A percentile compares a stretch with the other conserved stretches of the same genome.
These are phyloP conservation scores for Araneus ventricosus DNA, from an alignment of 1,140 invertebrate species.

Conservation along the genomic window DNA sequence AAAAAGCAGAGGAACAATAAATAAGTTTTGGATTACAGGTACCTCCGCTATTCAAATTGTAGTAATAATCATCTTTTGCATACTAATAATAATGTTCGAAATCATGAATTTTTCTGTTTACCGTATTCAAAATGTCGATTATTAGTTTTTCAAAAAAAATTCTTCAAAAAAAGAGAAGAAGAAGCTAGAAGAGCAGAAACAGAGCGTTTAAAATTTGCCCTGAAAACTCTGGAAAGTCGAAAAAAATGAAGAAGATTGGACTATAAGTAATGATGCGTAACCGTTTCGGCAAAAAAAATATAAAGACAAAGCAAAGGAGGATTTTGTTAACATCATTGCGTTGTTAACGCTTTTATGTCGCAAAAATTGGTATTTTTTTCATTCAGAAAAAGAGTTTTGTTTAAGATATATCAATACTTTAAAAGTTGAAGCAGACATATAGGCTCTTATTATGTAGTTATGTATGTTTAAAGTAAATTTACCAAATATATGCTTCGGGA, in stretches of 20 bases:
- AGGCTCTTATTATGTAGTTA: too few species aligned
- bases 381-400: too few species aligned
- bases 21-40: background rate
- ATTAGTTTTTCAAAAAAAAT: background rate
- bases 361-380: background rate
- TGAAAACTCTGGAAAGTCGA: conserved; percentile 56
- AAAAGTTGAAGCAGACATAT: too few species aligned
- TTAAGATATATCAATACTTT: too few species aligned
- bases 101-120: background rate
- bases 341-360: background rate
- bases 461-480: too few species aligned
- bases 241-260: conserved; percentile 39
- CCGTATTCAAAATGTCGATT: background rate
- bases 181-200: conserved; percentile 12
- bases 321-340: too few species aligned
- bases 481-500: too few species aligned
- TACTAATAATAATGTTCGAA: background rate
- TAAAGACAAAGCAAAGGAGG: background rate
- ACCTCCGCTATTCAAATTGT: background rate
- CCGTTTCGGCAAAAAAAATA: background rate
- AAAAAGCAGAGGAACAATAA: background rate
- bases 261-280: conserved; percentile 32
- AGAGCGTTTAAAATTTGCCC: conserved; percentile 69
- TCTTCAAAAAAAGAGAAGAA: background rate
- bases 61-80: background rate